Evolutionary conservation across 37 sponge, comb jelly and placozoan species (phyloP).

Genomic region (Chondrilla cf. caribensis): DNA sequence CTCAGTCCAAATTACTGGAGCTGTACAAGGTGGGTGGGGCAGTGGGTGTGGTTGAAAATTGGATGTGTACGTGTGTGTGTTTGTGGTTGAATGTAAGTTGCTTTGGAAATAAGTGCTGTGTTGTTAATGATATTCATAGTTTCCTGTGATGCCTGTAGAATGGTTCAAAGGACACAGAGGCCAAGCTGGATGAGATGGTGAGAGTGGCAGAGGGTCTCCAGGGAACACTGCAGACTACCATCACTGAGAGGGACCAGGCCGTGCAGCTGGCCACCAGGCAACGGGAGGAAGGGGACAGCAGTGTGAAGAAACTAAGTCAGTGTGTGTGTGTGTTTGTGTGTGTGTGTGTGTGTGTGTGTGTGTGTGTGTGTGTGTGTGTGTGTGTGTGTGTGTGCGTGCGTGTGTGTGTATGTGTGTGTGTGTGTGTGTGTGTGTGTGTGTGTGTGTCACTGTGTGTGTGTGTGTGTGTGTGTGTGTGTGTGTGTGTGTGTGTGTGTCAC

Average conservation of each 20-base stretch:
- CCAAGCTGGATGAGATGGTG: slow-evolving; percentile 28
- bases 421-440: background rate
- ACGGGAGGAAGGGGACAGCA: slow-evolving; percentile 7
- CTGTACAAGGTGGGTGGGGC: slow-evolving; percentile 36
- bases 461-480: background rate
- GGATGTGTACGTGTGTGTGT: too few species aligned
- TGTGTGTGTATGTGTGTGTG: too few species aligned
- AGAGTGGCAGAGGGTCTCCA: slow-evolving; percentile 28
- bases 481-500: background rate
- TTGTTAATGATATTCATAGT: too few species aligned
- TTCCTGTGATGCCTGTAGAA: background rate
- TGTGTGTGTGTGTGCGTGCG: too few species aligned
- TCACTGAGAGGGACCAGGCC: background rate
- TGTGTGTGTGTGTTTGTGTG: too few species aligned
- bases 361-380: too few species aligned
- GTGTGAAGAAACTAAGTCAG: background rate
- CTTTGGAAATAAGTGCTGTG: too few species aligned
- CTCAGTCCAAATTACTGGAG: slow-evolving; percentile 58
- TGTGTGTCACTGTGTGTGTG: background rate
- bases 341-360: too few species aligned
- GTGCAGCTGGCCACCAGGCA: slow-evolving; percentile 5
- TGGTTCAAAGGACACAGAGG: slow-evolving; percentile 47
- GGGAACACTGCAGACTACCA: background rate
- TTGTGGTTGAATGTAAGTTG: too few species aligned
- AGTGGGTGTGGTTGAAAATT: background rate